Base-by-base conservation (phyloP, 2,113 vertebrate genomes). In the Martes martes region DNA sequence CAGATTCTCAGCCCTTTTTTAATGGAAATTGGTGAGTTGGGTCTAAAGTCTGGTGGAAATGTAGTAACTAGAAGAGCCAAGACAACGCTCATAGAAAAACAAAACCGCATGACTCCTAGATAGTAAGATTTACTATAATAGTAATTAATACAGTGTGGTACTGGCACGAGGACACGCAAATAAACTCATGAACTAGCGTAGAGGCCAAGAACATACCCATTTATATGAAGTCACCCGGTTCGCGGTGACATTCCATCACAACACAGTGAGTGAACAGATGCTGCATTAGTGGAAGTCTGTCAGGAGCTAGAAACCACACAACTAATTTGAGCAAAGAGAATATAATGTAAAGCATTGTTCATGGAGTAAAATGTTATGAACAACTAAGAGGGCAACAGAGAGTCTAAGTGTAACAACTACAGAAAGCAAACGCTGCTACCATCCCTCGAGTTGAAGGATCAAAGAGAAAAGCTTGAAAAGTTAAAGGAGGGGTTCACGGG, bases 281-380 rank as follows among this genome's bases (percentile, higher is more conserved):
- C 45, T 59, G 4, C 26, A 28, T 61, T 13, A 52, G 65, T 78
- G 31, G 33, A 16, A 31, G 63, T 79, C 45, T 14, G 55, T 73
- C 71, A 57, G 74, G 47, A 74, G 67, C 65, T 8, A 39, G 85
- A 95, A 95, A 95, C 74, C 63, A 19, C 86, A 57, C 45, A 47
- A 88, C 36, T 45, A 94, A 73, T 92, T 23, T 82, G 91, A 95
- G 91, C 85, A 88, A 90, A 90, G 28, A 74, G 33, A 94, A 96
- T 80, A 88, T 88, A 93, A 86, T 86, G 91, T 47, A 92, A 82
- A 93, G 59, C 36, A 18, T 28, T 93, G 74, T 71, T 82, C 85
- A 80, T 33, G 11, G 57, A 87, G 21, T 90, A 78, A 81, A 93
- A 84, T 69, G 42, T 94, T 63, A 74, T 74, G 84, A 91, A 57